These are phyloP conservation scores for Dipodomys merriami DNA, from an alignment of 2,113 vertebrate genomes.

Conservation along the genomic window DNA sequence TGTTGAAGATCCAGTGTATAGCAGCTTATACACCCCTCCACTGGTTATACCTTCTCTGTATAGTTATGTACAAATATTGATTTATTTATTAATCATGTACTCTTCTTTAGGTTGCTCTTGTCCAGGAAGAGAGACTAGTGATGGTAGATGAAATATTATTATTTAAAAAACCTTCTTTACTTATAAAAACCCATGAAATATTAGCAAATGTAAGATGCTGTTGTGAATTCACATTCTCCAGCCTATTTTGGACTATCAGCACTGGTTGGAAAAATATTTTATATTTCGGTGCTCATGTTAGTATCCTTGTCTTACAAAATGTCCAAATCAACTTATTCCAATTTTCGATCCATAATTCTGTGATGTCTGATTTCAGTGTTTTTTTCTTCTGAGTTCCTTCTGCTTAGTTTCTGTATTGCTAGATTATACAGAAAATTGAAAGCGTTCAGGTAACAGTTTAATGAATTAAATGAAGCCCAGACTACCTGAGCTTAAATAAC, in stretches of 20 bases:
- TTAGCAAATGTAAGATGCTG: background rate
- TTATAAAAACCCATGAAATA: background rate
- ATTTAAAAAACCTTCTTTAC: constrained; percentile 16
- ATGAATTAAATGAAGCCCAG: background rate
- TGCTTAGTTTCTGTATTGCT: background rate
- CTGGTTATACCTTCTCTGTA: background rate
- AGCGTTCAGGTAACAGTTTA: constrained; percentile 6
- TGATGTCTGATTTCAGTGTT: background rate
- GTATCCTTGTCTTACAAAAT: background rate
- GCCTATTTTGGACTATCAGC: background rate
- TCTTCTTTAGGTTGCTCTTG: background rate
- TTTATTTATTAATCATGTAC: background rate
- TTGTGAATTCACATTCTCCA: background rate
- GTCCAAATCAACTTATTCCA: background rate
- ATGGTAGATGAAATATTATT: background rate
- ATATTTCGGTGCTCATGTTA: background rate
- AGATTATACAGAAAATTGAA: background rate
- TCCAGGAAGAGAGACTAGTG: background rate
- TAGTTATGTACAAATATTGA: background rate
- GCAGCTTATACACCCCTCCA: background rate
- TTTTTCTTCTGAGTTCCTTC: background rate
- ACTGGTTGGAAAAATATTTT: background rate
- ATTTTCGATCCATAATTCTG: background rate
- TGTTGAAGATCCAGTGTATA: background rate
- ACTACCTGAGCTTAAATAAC: constrained; percentile 5